Conservation (phyloP, 2,113 vertebrate species). For the Seriola quinqueradiata region DNA sequence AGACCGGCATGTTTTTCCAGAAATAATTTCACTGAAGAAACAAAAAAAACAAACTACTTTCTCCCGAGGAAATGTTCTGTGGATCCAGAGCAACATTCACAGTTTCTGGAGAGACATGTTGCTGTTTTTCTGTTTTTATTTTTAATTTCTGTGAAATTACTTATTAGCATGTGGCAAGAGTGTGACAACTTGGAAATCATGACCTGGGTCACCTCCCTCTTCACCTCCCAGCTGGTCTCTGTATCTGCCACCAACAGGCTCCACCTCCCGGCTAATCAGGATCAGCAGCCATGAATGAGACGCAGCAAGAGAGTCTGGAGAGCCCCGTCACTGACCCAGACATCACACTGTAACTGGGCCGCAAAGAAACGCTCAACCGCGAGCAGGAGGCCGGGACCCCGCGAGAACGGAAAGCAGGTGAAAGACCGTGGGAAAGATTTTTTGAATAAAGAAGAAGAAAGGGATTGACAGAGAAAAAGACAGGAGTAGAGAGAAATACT, state of each 20-base stretch:
- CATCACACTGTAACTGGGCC: slow-evolving; percentile 30
- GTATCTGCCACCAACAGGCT: slow-evolving; percentile 67
- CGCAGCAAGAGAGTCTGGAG: slow-evolving; percentile 43
- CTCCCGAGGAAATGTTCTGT: too few relatives aligned
- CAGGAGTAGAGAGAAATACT: not conserved
- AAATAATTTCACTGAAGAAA: too few relatives aligned
- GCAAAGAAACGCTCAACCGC: not conserved
- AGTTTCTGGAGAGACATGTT: too few relatives aligned
- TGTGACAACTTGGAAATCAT: slow-evolving; percentile 10
- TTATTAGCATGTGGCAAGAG: not conserved
- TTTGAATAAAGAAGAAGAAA: not conserved
- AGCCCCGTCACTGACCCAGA: slow-evolving; percentile 56
- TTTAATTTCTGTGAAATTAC: not conserved
- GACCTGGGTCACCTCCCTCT: slow-evolving; percentile 13
- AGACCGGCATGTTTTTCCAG: too few relatives aligned
- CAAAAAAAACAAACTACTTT: too few relatives aligned
- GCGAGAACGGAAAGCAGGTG: not conserved
- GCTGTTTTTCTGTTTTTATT: too few relatives aligned
- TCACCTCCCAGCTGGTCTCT: slow-evolving; percentile 54
- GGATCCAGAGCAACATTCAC: too few relatives aligned
- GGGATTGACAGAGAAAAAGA: not conserved
- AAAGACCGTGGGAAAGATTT: not conserved
- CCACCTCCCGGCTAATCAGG: slow-evolving; percentile 83
- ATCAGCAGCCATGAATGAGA: slow-evolving; percentile 82
- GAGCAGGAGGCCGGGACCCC: not conserved